Conservation (phyloP, 2,113 vertebrate species). For the Rutilus rutilus region DNA sequence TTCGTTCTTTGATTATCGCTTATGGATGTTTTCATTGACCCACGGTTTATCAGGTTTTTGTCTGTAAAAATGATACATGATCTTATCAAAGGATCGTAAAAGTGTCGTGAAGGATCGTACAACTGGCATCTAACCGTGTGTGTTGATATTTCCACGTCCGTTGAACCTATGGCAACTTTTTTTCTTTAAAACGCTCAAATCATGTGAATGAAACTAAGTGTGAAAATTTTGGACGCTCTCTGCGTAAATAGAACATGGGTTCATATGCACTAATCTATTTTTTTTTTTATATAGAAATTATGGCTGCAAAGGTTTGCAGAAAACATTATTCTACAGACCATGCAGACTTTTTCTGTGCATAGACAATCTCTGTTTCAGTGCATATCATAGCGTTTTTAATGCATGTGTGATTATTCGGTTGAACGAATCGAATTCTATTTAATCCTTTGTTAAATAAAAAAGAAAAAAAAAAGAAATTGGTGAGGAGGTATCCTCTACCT, state of each 20-base stretch:
- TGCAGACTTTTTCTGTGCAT: not conserved
- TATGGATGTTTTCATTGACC: not conserved
- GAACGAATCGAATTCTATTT: not conserved
- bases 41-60: not conserved
- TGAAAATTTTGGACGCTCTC: not conserved
- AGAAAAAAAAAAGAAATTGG: too few relatives aligned
- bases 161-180: not conserved
- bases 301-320: not conserved
- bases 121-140: not conserved
- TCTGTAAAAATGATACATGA: not conserved
- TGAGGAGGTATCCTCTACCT: slow-evolving; percentile 33
- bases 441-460: not conserved
- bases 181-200: not conserved
- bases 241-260: not conserved
- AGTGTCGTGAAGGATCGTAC: not conserved
- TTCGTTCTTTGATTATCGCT: slow-evolving; percentile 20
- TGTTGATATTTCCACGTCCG: not conserved
- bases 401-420: slow-evolving; percentile 61
- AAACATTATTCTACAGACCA: not conserved
- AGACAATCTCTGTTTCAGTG: not conserved
- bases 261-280: not conserved
- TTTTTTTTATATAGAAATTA: not conserved
- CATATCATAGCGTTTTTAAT: not conserved
- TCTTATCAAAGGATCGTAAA: not conserved
- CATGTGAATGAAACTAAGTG: not conserved